phyloP scores from a whole-genome alignment of 2,113 vertebrate species.

The Fulica atra region DNA sequence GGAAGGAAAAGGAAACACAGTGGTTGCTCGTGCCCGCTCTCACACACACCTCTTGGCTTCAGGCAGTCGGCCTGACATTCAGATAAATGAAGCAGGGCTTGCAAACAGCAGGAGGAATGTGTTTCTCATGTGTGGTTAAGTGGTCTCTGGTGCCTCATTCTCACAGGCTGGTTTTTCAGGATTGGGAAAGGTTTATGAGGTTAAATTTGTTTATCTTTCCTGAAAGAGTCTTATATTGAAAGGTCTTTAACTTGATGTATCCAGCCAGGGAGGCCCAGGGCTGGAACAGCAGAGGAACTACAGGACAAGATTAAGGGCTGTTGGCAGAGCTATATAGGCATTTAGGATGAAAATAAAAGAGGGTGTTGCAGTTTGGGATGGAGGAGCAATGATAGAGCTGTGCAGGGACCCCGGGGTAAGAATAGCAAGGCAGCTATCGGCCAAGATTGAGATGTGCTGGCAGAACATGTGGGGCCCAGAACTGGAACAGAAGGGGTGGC shows the following conservation, averaged over 20 bases:
- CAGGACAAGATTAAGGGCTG: neutral
- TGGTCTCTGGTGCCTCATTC: constrained; percentile 54
- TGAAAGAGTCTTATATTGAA: constrained; percentile 34
- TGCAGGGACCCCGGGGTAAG: neutral
- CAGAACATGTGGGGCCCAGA: neutral
- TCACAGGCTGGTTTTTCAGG: constrained; percentile 40
- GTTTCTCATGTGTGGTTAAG: constrained; percentile 44
- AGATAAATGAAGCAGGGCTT: constrained; percentile 47
- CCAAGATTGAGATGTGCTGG: constrained; percentile 17
- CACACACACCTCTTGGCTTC: constrained; percentile 10
- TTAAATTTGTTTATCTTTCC: constrained; percentile 51
- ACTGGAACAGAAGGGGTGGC: neutral
- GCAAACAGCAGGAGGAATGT: constrained; percentile 55
- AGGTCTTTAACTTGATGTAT: constrained; percentile 33
- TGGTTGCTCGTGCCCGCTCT: neutral
- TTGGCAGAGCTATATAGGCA: neutral
- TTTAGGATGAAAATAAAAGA: constrained; percentile 14
- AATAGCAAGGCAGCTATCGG: neutral
- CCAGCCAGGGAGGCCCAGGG: constrained; percentile 5
- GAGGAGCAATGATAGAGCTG: neutral
- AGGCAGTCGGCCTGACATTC: neutral
- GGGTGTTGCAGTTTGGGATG: neutral
- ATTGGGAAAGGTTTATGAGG: constrained; percentile 54
- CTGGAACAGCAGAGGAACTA: constrained; percentile 4
- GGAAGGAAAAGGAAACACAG: neutral